phyloP scores from a whole-genome alignment of 2,113 vertebrate genomes.

The Pseudopodoces humilis region DNA sequence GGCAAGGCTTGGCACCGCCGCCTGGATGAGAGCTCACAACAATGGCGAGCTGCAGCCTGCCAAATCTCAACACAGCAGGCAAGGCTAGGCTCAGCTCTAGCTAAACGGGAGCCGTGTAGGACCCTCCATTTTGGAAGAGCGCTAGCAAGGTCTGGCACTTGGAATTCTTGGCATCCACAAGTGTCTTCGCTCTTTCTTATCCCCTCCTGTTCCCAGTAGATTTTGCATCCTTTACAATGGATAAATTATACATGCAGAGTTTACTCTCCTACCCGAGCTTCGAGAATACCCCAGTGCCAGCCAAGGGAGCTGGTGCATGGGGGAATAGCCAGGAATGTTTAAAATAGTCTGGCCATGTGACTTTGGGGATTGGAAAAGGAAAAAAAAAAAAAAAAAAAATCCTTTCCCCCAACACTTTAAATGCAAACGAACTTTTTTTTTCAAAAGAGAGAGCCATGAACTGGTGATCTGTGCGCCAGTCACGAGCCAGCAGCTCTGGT shows the following conservation, averaged over 20 bases:
- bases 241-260: conserved; percentile 69
- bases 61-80: conserved; percentile 61
- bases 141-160: conserved; percentile 62
- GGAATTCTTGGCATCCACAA: conserved; percentile 67
- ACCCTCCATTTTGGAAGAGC: conserved; percentile 64
- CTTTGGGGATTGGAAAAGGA: conserved; percentile 33
- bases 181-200: conserved; percentile 64
- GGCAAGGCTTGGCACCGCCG: conserved; percentile 33
- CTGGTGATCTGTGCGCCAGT: conserved; percentile 4
- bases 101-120: conserved; percentile 49
- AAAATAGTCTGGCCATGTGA: conserved; percentile 69
- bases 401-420: neutral
- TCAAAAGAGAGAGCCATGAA: neutral
- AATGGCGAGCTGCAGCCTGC: conserved; percentile 34
- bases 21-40: conserved; percentile 39
- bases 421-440: conserved; percentile 9
- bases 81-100: conserved; percentile 58
- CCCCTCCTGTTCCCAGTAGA: conserved; percentile 64
- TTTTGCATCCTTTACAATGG: conserved; percentile 68
- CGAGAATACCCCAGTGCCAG: conserved; percentile 52
- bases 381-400: neutral
- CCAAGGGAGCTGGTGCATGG: conserved; percentile 60
- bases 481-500: conserved; percentile 21
- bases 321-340: conserved; percentile 69
- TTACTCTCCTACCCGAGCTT: conserved; percentile 62